These are phyloP conservation scores for Scaptomyza reducta DNA, from an alignment of 2,888 invertebrate genomes.

Conservation along the genomic window DNA sequence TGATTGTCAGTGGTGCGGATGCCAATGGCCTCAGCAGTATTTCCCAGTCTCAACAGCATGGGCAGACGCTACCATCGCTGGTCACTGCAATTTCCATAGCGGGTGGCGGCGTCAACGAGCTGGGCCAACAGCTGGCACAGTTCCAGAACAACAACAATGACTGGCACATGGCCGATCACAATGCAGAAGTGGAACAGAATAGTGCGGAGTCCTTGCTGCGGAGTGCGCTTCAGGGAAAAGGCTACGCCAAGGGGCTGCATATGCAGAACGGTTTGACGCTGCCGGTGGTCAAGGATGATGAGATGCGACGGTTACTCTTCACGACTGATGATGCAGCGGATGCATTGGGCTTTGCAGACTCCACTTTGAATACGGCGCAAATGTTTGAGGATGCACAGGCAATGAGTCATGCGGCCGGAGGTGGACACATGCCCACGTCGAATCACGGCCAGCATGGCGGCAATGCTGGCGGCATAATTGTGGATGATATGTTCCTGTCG, in stretches of 20 bases:
- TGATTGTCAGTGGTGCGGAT: conserved; percentile 62
- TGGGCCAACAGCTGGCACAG: conserved; percentile 86
- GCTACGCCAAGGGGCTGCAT: conserved; percentile 84
- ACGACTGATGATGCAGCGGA: conserved; percentile 85
- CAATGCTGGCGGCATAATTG: conserved; percentile 81
- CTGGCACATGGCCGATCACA: conserved; percentile 92
- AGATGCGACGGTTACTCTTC: conserved; percentile 86
- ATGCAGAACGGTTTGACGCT: conserved; percentile 83
- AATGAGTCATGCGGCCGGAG: conserved; percentile 47
- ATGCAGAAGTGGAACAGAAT: conserved; percentile 86
- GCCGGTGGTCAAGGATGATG: conserved; percentile 86
- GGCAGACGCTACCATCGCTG: conserved; percentile 78
- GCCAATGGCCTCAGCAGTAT: conserved; percentile 69
- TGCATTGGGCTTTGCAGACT: conserved; percentile 82
- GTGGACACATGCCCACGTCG: conserved; percentile 32
- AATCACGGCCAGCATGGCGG: conserved; percentile 61
- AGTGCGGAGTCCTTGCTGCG: conserved; percentile 90
- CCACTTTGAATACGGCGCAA: conserved; percentile 82
- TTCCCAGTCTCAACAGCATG: conserved; percentile 65
- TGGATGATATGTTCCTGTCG: conserved; percentile 85
- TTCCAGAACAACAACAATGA: conserved; percentile 91
- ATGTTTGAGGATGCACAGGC: conserved; percentile 83
- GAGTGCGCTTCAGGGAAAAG: conserved; percentile 93
- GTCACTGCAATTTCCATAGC: conserved; percentile 79
- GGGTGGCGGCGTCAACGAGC: conserved; percentile 61